Evolutionary conservation across 2,888 invertebrate species (phyloP), one percentile per base, ranked within the genome.

Genomic region (Agrotis segetum): DNA sequence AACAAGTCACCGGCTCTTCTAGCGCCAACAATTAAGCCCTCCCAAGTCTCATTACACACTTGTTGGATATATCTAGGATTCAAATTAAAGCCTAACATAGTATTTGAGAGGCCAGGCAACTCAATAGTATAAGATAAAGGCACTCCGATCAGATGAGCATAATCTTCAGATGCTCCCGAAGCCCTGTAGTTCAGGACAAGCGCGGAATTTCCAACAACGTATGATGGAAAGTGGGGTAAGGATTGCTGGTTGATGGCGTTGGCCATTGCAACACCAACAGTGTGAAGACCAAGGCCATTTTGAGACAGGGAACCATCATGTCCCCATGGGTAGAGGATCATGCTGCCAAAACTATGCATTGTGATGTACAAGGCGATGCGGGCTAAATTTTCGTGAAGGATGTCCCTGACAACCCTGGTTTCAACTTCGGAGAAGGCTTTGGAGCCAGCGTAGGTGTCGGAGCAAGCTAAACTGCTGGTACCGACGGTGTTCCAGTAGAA

Each of bases 341-440:
- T 97, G 81, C 97, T 96, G 19, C 98, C 98, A 85, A 96, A 98
- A 34, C 98, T 97, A 88, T 98, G 98, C 78, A 98, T 93, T 1
- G 97, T 97, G 14, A 98, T 85, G 89, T 98, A 98, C 74, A 98
- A 92, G 69, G 97, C 96, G 40, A 97, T 93, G n/a, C 96, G 92
- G 16, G 90, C 84, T 0, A 96, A 91, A 29, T 97, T 87, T 1
- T 96, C 91, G 13, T 95, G 85, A 52, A 98, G 88, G 72, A 97
- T 95, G 75, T 97, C 96, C 0, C 97, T 93, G 3, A 98, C 93
- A 53, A 96, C 95, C 21, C 88, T 88, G 0, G 96, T 97, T 92
- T 98, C 98, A 0, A 96, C 92, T 90, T 98, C 98, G 0, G 98
- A 98, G 91, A 97, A 97, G 1, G 97, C 87, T 0, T 83, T 81